Evolutionary conservation across 2,888 invertebrate species (phyloP).

Genomic region (Ormyrus rosae): DNA sequence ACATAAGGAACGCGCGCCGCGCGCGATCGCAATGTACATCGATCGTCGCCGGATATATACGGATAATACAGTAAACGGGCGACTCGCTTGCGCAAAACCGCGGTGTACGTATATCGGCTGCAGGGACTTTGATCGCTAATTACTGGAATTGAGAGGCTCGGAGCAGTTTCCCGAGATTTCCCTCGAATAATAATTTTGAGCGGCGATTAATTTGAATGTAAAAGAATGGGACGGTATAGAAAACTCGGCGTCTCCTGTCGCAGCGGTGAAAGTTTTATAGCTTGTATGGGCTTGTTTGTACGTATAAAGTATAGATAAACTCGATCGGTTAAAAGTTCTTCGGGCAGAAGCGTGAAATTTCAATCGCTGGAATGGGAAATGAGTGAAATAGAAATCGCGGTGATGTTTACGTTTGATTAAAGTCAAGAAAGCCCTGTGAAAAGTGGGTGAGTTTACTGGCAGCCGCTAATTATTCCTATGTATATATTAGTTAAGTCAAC

Average conservation of each 20-base stretch:
- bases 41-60: neutral
- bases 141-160: neutral
- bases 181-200: neutral
- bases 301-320: too few relatives aligned
- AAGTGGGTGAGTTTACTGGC: too few relatives aligned
- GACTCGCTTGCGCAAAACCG: slow-evolving; percentile 28
- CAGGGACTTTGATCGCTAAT: neutral
- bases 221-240: too few relatives aligned
- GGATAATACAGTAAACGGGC: neutral
- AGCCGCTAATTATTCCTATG: slow-evolving; percentile 40
- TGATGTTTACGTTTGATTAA: too few relatives aligned
- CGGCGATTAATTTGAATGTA: neutral
- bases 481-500: slow-evolving; percentile 41
- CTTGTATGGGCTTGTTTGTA: too few relatives aligned
- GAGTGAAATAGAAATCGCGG: too few relatives aligned
- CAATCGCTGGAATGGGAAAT: too few relatives aligned
- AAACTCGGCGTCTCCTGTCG: too few relatives aligned
- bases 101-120: neutral
- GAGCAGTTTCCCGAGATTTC: neutral
- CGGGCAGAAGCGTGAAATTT: too few relatives aligned
- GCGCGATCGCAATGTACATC: neutral
- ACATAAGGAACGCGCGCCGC: neutral
- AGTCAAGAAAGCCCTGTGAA: too few relatives aligned
- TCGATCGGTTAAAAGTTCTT: too few relatives aligned
- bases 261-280: too few relatives aligned